Base-by-base conservation (phyloP, 2,888 invertebrate species). In the Nomada fucata region DNA sequence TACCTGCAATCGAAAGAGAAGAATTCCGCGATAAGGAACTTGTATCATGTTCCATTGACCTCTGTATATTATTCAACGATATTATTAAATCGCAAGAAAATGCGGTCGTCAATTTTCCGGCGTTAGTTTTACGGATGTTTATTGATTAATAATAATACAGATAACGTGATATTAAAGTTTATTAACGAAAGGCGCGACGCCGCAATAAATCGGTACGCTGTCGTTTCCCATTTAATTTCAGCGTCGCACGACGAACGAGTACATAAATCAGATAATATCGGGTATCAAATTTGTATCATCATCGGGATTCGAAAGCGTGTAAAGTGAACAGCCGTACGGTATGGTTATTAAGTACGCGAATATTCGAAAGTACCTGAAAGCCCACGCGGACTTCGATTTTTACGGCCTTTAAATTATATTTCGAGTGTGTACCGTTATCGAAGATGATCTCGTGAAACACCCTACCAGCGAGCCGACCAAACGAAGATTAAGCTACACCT, bases 1-100 rank as follows among this genome's bases (percentile, higher is more conserved):
- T 95, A 97, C 97, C 98, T 98, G 96, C 42, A 95, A 94, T 57
- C 36, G 55, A 2, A 2, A 20, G 23, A 23, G 29, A 4, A 20
- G 23, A 47, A 7, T 1, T 13, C 2, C 2, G 15, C 2, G 42
- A 23, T 26, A 23, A 23, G 47, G 47, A 47, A 47, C 11, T 47
- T 47, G 47, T 13, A 47, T 47, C 15, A 15, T 4, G 15, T 47
- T 36, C 13, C 15, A 47, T 15, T 47, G 11, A 2, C 47, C 10
- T 47, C 15, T 15, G 13, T 11, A 47, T 15, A 47, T 15, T 11
- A 13, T 47, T 47, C 13, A 47, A 47, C 3, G 47, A 15, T 15
- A 47, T 15, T 4, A 15, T 15, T 15, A 15, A 47, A 47, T 47
- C 47, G 11, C 1, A 47, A 47, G 47, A 15, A 47, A 47, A 15